Conservation (phyloP, 2,797 vertebrate species). For the Coluber constrictor region DNA sequence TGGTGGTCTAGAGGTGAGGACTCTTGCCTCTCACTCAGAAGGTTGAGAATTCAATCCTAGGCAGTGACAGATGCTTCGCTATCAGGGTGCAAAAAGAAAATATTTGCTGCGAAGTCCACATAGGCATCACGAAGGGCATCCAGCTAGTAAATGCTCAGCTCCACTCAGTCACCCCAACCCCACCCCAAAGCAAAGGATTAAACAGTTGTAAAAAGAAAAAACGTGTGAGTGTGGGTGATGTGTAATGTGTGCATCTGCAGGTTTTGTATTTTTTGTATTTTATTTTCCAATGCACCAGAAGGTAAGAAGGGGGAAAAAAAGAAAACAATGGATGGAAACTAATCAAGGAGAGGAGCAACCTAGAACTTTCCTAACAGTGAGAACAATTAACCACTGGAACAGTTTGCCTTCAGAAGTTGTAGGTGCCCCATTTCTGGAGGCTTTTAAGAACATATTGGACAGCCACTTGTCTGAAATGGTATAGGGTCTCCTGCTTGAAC, state of each 20-base stretch:
- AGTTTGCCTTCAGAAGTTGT: too few relatives aligned
- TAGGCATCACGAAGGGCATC: neutral
- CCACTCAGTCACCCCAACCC: neutral
- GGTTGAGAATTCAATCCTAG: neutral
- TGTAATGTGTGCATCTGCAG: neutral
- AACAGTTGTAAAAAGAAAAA: neutral
- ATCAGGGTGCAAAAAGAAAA: neutral
- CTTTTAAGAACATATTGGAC: too few relatives aligned
- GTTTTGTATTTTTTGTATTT: neutral
- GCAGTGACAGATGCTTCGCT: neutral
- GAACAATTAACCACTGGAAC: too few relatives aligned
- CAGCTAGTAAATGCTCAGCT: neutral
- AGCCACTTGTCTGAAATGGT: too few relatives aligned
- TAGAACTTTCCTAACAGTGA: too few relatives aligned
- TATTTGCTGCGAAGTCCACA: neutral
- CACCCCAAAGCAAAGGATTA: neutral
- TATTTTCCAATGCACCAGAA: too few relatives aligned
- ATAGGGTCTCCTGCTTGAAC: too few relatives aligned
- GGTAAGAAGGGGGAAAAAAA: too few relatives aligned
- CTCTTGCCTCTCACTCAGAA: neutral
- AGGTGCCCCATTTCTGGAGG: too few relatives aligned
- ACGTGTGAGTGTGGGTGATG: too few relatives aligned
- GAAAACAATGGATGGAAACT: too few relatives aligned
- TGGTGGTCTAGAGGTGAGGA: neutral
- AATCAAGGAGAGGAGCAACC: too few relatives aligned